Base-by-base conservation (phyloP, 2,888 invertebrate genomes). In the Catocala sponsa region DNA sequence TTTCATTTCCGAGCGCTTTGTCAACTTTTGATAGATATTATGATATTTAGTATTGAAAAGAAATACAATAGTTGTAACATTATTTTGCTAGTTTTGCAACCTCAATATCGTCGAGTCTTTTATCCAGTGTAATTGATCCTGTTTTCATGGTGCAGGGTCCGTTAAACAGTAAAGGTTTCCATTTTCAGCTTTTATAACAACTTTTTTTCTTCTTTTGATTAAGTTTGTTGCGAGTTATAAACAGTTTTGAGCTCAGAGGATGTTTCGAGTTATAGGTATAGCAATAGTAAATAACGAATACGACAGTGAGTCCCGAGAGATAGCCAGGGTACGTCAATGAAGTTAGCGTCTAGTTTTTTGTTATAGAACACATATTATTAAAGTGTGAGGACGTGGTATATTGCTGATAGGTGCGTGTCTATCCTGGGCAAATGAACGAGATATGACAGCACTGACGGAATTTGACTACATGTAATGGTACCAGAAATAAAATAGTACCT, bases 161-260 rank as follows among this genome's bases (percentile, higher is more conserved):
- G 53, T 65, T 71, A 50, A 43, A 63, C 55, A 60, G 43, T 43
- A 63, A 67, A 63, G 58, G 58, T 60, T 76, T 63, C 12, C 44
- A 64, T 76, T 61, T 52, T 49, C 43, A 54, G 46, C 25, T 55
- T 68, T 63, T 54, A 12, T 9, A 54, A 61, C 6, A 68, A 50
- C 47, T 59, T 68, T 66, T 70, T 15, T 38, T 6, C 9, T 76
- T 72, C 44, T 58, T 61, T 13, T 55, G 58, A 72, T 72, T 72
- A 50, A 68, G 61, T 72, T 72, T 61, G 48, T 72, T 52, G 49
- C 48, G 48, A 68, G 59, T 63, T 63, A 57, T 44, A 63, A 68
- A 72, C 58, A 56, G 59, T 63, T 72, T 67, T 65, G 48, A 72
- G 60, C 69, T 72, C 61, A 51, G 61, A 72, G 44, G 55, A 59